Conservation (phyloP, 2,888 invertebrate genomes). For the Acanthosepion lycidas region DNA sequence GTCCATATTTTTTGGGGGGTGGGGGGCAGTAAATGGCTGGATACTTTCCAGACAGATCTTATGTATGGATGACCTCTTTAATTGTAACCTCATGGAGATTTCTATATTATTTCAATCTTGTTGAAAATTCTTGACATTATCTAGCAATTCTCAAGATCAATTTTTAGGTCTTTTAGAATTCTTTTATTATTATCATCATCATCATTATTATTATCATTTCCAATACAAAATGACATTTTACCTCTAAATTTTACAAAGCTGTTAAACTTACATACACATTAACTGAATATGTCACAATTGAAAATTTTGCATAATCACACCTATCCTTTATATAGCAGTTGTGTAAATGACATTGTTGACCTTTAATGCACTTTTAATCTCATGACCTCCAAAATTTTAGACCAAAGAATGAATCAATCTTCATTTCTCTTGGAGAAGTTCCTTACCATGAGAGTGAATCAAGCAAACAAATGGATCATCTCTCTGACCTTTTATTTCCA, state of each 20-base stretch:
- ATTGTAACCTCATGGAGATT: no score
- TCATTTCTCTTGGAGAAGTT: slow-evolving; percentile 33
- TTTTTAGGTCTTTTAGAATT: no score
- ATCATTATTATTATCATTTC: no score
- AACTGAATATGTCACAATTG: background rate
- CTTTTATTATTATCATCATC: no score
- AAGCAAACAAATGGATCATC: background rate
- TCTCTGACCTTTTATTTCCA: slow-evolving; percentile 33
- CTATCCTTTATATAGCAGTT: background rate
- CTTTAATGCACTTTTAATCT: background rate
- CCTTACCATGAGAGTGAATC: background rate
- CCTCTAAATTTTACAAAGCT: background rate
- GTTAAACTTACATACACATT: background rate
- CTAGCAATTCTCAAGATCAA: no score
- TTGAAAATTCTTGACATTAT: no score
- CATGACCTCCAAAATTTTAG: background rate
- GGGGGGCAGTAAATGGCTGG: no score
- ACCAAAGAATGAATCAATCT: background rate
- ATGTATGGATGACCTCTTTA: no score
- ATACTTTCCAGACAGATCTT: no score
- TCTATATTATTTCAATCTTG: no score
- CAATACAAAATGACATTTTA: no score
- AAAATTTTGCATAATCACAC: background rate
- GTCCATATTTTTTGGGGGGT: no score
- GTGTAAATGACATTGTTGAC: background rate